Evolutionary conservation across 2,797 vertebrate species (phyloP), one percentile per base, ranked within the genome.

Genomic region (Cryptoblepharus egeriae): DNA sequence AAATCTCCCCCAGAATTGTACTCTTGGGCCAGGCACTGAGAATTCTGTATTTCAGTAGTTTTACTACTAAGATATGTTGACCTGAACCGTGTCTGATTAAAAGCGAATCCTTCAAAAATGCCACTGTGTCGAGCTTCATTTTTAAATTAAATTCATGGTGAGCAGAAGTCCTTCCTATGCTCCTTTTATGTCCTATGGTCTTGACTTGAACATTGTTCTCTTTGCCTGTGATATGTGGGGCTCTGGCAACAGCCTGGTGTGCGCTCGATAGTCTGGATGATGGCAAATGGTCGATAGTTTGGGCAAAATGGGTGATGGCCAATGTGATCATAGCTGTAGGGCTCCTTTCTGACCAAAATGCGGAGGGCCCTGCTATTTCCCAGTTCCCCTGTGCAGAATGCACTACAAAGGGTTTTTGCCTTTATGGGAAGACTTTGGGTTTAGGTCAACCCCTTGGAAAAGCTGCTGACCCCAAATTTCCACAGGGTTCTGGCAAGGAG

Each of bases 401-500:
- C 26, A 3, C 73, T 39, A 55, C 64, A 35, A 81, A 26, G 42
- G 42, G 0, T 16, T 35, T 16, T 37, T 10, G 75, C 68, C 75
- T 83, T 30, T 74, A 0, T 16, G 13, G 4, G 37, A 30, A n/a
- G 39, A 32, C 12, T 84, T 73, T 0, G 0, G 75, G 65, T 87
- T 87, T 16, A 20, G 45, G 78, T 79, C 58, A 0, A 84, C 37
- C 79, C 79, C 83, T 79, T 77, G 83, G 3, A 0, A 18, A 57
- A 91, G 85, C 80, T 88, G 91, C 92, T 92, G 92, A 91, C 49
- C 90, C 76, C 88, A 93, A 89, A 87, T 64, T 89, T 90, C 93
- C 90, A 87, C 89, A 90, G 90, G 92, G 74, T 84, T 55, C 87
- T 89, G 91, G 92, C 91, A 91, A 91, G 94, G 92, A 96, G 94